Percentiles rank a stretch among this genome's conserved stretches.
phyloP scores from a whole-genome alignment of 2,888 invertebrate genomes.

The Cataglyphis rosenhaueri region DNA sequence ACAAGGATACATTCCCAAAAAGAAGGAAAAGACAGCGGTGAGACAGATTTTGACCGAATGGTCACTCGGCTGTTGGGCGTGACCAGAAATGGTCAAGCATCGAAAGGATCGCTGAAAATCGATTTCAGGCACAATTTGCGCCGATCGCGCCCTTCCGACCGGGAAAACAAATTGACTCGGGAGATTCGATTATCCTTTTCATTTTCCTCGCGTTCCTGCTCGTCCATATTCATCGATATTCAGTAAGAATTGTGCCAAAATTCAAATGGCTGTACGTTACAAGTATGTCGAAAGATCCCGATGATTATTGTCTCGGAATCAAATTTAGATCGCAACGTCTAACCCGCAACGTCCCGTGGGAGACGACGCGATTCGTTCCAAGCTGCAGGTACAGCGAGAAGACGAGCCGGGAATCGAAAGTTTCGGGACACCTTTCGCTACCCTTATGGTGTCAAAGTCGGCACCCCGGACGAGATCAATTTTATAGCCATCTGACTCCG shows the following conservation, averaged over 20 bases:
- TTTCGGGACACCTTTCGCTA: constrained; percentile 75
- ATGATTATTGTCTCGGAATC: constrained; percentile 2
- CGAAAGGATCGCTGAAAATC: constrained; percentile 71
- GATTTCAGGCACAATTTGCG: constrained; percentile 78
- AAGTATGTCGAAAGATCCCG: constrained; percentile 10
- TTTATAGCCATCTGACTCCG: constrained; percentile 77
- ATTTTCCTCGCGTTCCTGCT: constrained; percentile 2
- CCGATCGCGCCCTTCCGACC: constrained; percentile 51
- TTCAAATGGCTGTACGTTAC: background rate
- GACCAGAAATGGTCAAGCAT: constrained; percentile 66
- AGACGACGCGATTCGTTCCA: constrained; percentile 67
- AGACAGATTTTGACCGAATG: constrained; percentile 61
- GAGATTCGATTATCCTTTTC: constrained; percentile 44
- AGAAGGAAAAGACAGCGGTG: constrained; percentile 36
- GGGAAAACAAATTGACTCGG: constrained; percentile 36
- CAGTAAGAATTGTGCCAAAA: background rate
- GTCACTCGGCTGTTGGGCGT: constrained; percentile 63
- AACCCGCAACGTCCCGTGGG: constrained; percentile 2
- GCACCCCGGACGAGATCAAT: constrained; percentile 66
- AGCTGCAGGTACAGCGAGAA: constrained; percentile 53
- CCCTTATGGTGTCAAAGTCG: constrained; percentile 80
- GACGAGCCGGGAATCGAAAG: constrained; percentile 28
- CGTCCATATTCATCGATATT: background rate
- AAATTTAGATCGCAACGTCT: constrained; percentile 39
- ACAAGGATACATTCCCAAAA: constrained; percentile 2